A percentile compares a stretch with the other conserved stretches of the same genome.
Evolutionary conservation across 2,113 vertebrate species (phyloP).

Genomic region (Caretta caretta): DNA sequence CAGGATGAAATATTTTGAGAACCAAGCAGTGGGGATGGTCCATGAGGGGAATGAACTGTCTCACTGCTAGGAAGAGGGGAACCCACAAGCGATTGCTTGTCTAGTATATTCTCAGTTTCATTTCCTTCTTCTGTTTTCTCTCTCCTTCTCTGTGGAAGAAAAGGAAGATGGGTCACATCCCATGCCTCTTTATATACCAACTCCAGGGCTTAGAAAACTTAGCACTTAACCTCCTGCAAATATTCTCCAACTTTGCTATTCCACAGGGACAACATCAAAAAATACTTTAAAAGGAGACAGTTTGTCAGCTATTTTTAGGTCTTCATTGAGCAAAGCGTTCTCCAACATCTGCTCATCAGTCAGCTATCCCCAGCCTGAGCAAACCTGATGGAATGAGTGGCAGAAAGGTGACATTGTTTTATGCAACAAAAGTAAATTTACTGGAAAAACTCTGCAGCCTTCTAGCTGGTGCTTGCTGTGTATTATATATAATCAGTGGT

Average conservation of each 20-base stretch:
- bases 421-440: conserved; percentile 63
- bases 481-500: neutral
- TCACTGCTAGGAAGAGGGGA: neutral
- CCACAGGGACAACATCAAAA: conserved; percentile 70
- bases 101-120: neutral
- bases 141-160: neutral
- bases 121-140: neutral
- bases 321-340: conserved; percentile 57
- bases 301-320: conserved; percentile 62
- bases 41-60: accelerated
- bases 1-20: neutral
- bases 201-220: conserved; percentile 43
- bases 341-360: conserved; percentile 68
- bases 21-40: neutral
- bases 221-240: conserved; percentile 49
- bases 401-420: conserved; percentile 64
- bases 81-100: neutral
- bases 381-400: conserved; percentile 44
- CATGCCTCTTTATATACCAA: neutral
- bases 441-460: conserved; percentile 48
- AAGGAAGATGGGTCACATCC: neutral
- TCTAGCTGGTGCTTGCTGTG: neutral
- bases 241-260: conserved; percentile 16
- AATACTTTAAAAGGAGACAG: conserved; percentile 55
- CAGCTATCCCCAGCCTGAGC: conserved; percentile 52